phyloP scores from a whole-genome alignment of 2,113 vertebrate species.

The Orthonyx spaldingii region DNA sequence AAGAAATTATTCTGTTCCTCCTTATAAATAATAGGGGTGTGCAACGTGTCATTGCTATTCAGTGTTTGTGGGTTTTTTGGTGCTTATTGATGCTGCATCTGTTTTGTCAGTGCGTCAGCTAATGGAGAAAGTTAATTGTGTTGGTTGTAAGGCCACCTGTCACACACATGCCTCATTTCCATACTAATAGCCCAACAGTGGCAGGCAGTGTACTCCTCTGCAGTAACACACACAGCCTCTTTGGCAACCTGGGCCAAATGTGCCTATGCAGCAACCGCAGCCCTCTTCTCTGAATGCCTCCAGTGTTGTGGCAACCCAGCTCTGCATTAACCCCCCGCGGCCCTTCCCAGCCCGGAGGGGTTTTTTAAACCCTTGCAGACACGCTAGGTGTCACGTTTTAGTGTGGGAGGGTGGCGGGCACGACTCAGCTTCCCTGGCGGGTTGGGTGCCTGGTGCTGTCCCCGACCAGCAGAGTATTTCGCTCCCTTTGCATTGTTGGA shows the following conservation, averaged over 20 bases:
- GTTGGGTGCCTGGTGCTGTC: fast-evolving
- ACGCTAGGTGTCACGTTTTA: not conserved
- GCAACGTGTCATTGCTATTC: conserved; percentile 75
- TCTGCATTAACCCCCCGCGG: conserved; percentile 46
- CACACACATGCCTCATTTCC: conserved; percentile 92
- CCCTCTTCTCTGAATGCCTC: conserved; percentile 60
- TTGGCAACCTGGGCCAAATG: conserved; percentile 75
- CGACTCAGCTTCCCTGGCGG: not conserved
- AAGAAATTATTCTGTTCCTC: conserved; percentile 72
- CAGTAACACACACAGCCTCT: conserved; percentile 75
- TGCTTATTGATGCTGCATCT: conserved; percentile 84
- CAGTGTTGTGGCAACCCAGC: conserved; percentile 54
- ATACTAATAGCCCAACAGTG: conserved; percentile 89
- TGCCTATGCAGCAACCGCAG: conserved; percentile 70
- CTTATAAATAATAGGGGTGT: conserved; percentile 80
- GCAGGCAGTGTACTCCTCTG: conserved; percentile 79
- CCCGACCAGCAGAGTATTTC: fast-evolving
- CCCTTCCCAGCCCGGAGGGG: not conserved
- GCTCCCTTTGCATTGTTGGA: not conserved
- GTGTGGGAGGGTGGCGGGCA: fast-evolving
- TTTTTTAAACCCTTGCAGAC: not conserved
- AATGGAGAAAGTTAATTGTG: conserved; percentile 95
- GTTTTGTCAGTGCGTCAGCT: conserved; percentile 85
- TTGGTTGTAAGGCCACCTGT: conserved; percentile 95
- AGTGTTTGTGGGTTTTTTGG: conserved; percentile 69